Conservation (phyloP, 2,888 invertebrate genomes). For the Theretra japonica region DNA sequence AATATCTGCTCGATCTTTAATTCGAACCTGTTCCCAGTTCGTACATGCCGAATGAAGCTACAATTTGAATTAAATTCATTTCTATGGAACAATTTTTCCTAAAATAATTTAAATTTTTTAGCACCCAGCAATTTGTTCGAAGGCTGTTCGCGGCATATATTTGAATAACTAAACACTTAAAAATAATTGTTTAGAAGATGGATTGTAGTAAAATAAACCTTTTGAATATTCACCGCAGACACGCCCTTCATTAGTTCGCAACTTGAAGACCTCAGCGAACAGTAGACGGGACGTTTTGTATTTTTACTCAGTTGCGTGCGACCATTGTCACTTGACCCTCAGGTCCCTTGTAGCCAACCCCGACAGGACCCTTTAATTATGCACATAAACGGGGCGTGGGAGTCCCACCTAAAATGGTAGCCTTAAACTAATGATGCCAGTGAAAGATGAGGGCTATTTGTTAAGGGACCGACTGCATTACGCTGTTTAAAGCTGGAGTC, state of each 20-base stretch:
- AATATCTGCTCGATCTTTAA: neutral
- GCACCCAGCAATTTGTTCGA: too few relatives aligned
- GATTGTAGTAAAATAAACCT: slow-evolving; percentile 28
- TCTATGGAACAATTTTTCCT: too few relatives aligned
- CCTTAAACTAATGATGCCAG: slow-evolving; percentile 62
- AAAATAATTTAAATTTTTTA: too few relatives aligned
- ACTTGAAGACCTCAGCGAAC: slow-evolving; percentile 51
- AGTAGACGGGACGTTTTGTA: slow-evolving; percentile 55
- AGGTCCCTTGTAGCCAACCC: slow-evolving; percentile 33
- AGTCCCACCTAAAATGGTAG: slow-evolving; percentile 49
- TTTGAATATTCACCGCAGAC: slow-evolving; percentile 46
- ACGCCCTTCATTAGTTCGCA: slow-evolving; percentile 61
- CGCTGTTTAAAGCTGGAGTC: slow-evolving; percentile 35
- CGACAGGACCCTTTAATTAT: slow-evolving; percentile 27
- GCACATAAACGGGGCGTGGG: slow-evolving; percentile 33
- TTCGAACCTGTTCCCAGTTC: too few relatives aligned
- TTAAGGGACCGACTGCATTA: slow-evolving; percentile 48
- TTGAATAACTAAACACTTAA: slow-evolving; percentile 3
- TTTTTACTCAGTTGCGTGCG: slow-evolving; percentile 45
- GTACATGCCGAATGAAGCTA: too few relatives aligned
- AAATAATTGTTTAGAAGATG: slow-evolving; percentile 19
- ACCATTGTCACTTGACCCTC: slow-evolving; percentile 41
- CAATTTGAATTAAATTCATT: too few relatives aligned
- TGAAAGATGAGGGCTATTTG: slow-evolving; percentile 69
- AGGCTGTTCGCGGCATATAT: neutral